These are phyloP conservation scores for Pyxicephalus adspersus DNA, from an alignment of 2,113 vertebrate genomes.

Conservation along the genomic window DNA sequence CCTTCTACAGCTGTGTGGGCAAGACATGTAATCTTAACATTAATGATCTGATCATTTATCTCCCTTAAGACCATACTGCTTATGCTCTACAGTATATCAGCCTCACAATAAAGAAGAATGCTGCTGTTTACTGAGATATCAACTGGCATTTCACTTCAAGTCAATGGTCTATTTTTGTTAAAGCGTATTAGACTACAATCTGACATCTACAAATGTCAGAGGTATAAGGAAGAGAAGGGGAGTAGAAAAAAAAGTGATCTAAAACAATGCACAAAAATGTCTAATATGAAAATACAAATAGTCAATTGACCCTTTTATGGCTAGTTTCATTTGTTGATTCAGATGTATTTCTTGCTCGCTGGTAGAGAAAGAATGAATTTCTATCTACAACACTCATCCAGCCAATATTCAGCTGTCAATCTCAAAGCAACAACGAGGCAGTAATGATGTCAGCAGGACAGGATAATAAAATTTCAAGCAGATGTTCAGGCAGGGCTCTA, in stretches of 20 bases:
- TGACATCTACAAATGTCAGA: slow-evolving; percentile 91
- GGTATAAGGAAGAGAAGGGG: slow-evolving; percentile 70
- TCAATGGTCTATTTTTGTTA: slow-evolving; percentile 81
- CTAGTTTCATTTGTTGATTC: slow-evolving; percentile 8
- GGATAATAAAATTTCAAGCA: slow-evolving; percentile 83
- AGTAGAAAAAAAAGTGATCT: slow-evolving; percentile 66
- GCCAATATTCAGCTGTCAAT: slow-evolving; percentile 82
- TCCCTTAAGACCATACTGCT: slow-evolving; percentile 79
- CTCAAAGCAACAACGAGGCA: slow-evolving; percentile 73
- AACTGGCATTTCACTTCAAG: slow-evolving; percentile 83
- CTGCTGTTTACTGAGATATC: slow-evolving; percentile 93
- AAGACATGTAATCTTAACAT: slow-evolving; percentile 84
- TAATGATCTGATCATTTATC: slow-evolving; percentile 88
- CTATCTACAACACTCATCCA: slow-evolving; percentile 74
- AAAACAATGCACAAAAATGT: slow-evolving; percentile 71
- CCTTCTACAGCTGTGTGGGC: slow-evolving; percentile 61
- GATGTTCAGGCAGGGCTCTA: slow-evolving; percentile 79
- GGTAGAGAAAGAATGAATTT: slow-evolving; percentile 58
- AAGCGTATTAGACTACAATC: slow-evolving; percentile 83
- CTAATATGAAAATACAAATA: slow-evolving; percentile 62
- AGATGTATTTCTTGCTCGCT: slow-evolving; percentile 14
- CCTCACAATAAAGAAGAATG: slow-evolving; percentile 85
- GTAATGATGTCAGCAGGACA: slow-evolving; percentile 70
- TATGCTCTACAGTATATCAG: slow-evolving; percentile 68
- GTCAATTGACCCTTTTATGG: slow-evolving; percentile 27